Conservation (phyloP, 1,140 invertebrate species). For the Neuroterus valhalla region DNA sequence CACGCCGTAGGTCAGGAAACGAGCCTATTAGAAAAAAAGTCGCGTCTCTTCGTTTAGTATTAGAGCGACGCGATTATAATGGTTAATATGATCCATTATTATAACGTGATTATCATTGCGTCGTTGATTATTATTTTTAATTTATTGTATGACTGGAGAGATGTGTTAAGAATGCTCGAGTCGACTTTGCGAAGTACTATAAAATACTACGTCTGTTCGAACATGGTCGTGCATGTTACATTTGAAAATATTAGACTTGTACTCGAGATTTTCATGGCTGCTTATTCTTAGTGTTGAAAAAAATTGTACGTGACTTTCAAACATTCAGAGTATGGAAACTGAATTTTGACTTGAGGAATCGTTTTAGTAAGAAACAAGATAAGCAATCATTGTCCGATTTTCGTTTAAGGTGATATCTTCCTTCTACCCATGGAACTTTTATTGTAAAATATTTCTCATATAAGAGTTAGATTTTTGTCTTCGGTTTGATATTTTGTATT, state of each 20-base stretch:
- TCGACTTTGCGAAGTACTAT: conserved; percentile 2
- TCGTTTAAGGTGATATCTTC: conserved; percentile 47
- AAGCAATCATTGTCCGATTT: conserved; percentile 33
- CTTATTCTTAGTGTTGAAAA: background rate
- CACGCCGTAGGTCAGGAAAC: background rate
- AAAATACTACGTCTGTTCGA: conserved; percentile 6
- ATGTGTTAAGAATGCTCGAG: conserved; percentile 42
- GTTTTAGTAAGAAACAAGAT: conserved; percentile 10
- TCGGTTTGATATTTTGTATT: conserved; percentile 34
- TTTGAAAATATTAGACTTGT: background rate
- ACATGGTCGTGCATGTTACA: conserved; percentile 11
- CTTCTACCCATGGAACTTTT: conserved; percentile 13
- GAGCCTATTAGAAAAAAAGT: conserved; percentile 8
- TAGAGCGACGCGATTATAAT: conserved; percentile 33
- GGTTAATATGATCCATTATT: background rate
- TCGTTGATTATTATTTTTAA: conserved; percentile 59
- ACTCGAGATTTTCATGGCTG: conserved; percentile 1
- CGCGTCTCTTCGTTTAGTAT: conserved; percentile 42
- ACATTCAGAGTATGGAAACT: too few relatives aligned
- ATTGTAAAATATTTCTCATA: conserved; percentile 27
- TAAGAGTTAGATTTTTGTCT: conserved; percentile 3
- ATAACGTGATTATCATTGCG: conserved; percentile 39
- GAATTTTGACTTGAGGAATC: background rate
- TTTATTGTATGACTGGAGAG: conserved; percentile 58
- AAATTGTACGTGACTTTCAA: background rate